Conservation (phyloP, 2,888 invertebrate genomes). For the Mythimna lalbum region DNA sequence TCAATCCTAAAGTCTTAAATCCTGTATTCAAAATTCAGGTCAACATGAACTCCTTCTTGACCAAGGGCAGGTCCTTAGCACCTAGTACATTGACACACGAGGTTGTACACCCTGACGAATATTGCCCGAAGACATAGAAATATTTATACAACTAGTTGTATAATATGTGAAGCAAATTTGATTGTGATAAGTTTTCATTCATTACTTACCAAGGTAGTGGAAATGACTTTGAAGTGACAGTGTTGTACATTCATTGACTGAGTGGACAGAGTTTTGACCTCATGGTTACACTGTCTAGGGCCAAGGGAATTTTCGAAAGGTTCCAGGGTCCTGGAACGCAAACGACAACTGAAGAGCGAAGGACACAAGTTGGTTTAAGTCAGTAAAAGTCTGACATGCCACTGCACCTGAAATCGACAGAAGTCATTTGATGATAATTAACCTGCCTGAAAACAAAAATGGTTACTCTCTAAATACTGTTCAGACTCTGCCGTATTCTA, state of each 20-base stretch:
- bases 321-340: too few relatives aligned
- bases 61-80: conserved; percentile 46
- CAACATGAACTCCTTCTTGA: conserved; percentile 21
- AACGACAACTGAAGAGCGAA: too few relatives aligned
- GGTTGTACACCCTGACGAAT: conserved; percentile 44
- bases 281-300: not conserved
- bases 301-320: too few relatives aligned
- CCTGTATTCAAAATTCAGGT: not conserved
- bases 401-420: too few relatives aligned
- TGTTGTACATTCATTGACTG: conserved; percentile 36
- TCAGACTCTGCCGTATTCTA: not conserved
- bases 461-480: not conserved
- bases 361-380: too few relatives aligned
- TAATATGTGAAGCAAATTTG: conserved; percentile 23
- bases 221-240: conserved; percentile 38
- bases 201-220: conserved; percentile 3
- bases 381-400: too few relatives aligned
- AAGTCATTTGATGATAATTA: too few relatives aligned
- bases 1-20: not conserved
- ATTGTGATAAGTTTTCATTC: conserved; percentile 39
- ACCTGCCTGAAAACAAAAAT: too few relatives aligned
- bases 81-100: conserved; percentile 34
- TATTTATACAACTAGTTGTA: conserved; percentile 1
- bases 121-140: conserved; percentile 35
- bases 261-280: conserved; percentile 7